These are phyloP conservation scores for Limnephilus rhombicus DNA, from an alignment of 2,888 invertebrate species.

Conservation along the genomic window DNA sequence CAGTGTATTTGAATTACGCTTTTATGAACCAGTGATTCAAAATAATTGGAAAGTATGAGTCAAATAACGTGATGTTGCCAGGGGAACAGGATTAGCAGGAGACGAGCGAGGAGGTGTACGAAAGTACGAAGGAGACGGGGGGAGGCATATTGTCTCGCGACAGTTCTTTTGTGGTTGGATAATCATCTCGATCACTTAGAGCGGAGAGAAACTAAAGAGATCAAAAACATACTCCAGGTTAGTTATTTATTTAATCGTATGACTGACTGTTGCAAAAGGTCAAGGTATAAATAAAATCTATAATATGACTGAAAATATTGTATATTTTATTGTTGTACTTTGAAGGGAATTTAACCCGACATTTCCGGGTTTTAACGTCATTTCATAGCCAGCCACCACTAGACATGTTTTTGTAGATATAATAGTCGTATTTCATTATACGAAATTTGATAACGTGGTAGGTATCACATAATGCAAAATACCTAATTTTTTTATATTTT, in stretches of 20 bases:
- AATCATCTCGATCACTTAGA: conserved; percentile 9
- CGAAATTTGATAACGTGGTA: neutral
- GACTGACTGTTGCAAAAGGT: neutral
- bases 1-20: neutral
- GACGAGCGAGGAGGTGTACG: neutral
- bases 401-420: neutral
- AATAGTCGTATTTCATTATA: neutral
- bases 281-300: neutral
- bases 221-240: neutral
- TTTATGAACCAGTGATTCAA: neutral
- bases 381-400: neutral
- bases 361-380: neutral
- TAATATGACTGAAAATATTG: neutral
- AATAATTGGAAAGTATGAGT: neutral
- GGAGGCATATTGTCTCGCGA: conserved; percentile 20
- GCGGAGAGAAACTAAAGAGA: neutral
- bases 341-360: neutral
- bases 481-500: too few species aligned
- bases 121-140: neutral
- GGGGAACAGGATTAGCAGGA: neutral
- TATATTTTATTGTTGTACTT: neutral
- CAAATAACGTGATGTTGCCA: neutral
- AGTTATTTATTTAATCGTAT: neutral
- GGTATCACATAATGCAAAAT: neutral
- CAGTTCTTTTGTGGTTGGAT: neutral